Evolutionary conservation across 2,888 invertebrate species (phyloP), one percentile per base, ranked within the genome.

Genomic region (Heterodera filipjevi): DNA sequence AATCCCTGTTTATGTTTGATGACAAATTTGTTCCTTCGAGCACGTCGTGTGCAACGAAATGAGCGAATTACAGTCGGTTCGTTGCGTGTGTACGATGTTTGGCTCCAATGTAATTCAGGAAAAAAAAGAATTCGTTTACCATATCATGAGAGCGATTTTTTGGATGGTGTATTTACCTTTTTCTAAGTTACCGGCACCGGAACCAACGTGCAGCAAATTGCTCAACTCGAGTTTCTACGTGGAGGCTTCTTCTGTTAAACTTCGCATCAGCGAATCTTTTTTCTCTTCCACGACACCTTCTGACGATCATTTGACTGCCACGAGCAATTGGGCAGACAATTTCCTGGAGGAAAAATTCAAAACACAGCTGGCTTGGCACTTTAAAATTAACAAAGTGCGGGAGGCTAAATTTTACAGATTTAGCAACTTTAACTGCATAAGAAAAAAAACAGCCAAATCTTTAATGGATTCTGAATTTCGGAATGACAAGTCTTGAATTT

Each of bases 11-110:
- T 49, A 8, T 2, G 12, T 3, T 16, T 19, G 3, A 49, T 49
- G 49, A 49, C 49, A 19, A 19, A 49, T 49, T 33, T 59, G 49
- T 30, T 35, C 27, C 59, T 27, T 59, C 27, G 22, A 72, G 32
- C 77, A 77, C 35, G 64, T 77, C 32, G 64, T 77, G 10, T 77
- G 77, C 72, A 77, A 77, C 44, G 44, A 59, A 66, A 68, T 39
- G 32, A 66, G 46, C 66, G 76, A 33, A 27, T 59, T 59, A 27
- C 35, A 68, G 8, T 68, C 76, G n/a, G 35, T 72, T 53, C 73
- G 70, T 19, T 78, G 78, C 30, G 74, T 78, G 66, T 78, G 78
- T 59, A 74, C 78, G 64, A 78, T 78, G 78, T 78, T 74, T 30
- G 66, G 72, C 22, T 72, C 72, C 27, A 33, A 22, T 44, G 78